Conservation (phyloP, 2,888 invertebrate genomes). For the Gastrophysa polygoni region DNA sequence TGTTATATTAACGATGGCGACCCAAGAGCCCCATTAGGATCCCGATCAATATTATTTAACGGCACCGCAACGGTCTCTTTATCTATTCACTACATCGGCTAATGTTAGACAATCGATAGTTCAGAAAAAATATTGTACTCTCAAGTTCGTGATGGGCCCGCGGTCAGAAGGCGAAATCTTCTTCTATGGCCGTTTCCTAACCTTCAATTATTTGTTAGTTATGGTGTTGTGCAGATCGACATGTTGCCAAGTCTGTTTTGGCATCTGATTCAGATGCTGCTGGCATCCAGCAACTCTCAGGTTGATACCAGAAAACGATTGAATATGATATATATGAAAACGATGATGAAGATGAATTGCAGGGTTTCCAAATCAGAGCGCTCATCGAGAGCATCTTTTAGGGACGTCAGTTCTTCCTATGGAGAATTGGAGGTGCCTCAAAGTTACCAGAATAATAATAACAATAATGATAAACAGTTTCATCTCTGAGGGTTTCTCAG, state of each 20-base stretch:
- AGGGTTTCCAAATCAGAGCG: no score
- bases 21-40: constrained; percentile 3
- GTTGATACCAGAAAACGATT: no score
- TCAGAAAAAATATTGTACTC: constrained; percentile 30
- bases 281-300: no score
- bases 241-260: background rate
- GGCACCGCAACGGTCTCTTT: constrained; percentile 18
- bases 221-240: constrained; percentile 18
- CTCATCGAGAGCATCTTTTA: no score
- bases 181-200: constrained; percentile 30
- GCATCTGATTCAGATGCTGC: no score
- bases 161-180: constrained; percentile 38
- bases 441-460: no score
- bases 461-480: no score
- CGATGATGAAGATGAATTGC: no score
- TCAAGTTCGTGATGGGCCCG: constrained; percentile 36
- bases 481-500: no score
- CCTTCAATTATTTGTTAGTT: constrained; percentile 41
- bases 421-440: no score
- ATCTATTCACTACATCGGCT: constrained; percentile 30
- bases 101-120: constrained; percentile 34
- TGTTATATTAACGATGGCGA: background rate
- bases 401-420: no score
- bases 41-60: constrained; percentile 8
- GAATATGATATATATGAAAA: no score